Conservation (phyloP, 2,888 invertebrate genomes). For the Chorisops tibialis region DNA sequence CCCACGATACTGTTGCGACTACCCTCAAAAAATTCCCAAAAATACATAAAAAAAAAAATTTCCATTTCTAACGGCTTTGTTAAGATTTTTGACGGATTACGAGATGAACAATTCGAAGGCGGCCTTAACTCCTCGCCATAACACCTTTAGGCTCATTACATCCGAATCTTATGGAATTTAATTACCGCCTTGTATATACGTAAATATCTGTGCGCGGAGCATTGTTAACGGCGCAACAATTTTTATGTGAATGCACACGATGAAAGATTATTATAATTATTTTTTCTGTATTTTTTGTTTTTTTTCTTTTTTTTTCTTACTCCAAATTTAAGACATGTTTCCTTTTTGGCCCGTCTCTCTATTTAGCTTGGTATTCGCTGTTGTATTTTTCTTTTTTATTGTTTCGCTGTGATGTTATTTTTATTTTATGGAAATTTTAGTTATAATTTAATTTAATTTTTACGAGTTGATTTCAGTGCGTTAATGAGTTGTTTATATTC, state of each 20-base stretch:
- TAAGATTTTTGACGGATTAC: too few species aligned
- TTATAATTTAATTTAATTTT: conserved; percentile 9
- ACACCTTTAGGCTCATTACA: too few species aligned
- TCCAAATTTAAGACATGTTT: too few species aligned
- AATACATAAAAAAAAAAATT: too few species aligned
- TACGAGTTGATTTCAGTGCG: not conserved
- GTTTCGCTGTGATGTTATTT: conserved; percentile 5
- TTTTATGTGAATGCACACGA: conserved; percentile 9
- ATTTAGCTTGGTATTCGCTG: too few species aligned
- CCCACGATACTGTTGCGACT: too few species aligned
- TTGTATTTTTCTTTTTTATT: conserved; percentile 1
- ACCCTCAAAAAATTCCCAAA: too few species aligned
- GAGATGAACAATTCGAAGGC: too few species aligned
- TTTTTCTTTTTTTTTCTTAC: too few species aligned
- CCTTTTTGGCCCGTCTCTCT: too few species aligned
- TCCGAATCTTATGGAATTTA: conserved; percentile 1
- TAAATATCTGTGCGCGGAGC: not conserved
- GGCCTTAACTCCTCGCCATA: too few species aligned
- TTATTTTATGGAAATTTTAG: conserved; percentile 11
- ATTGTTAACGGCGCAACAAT: conserved; percentile 2
- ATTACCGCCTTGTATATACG: conserved; percentile 1
- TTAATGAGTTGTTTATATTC: conserved; percentile 12
- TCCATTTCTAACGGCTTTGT: too few species aligned
- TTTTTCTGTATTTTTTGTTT: not conserved
- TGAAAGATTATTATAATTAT: conserved; percentile 4